phyloP scores from a whole-genome alignment of 2,797 vertebrate genomes.

The Miichthys miiuy region DNA sequence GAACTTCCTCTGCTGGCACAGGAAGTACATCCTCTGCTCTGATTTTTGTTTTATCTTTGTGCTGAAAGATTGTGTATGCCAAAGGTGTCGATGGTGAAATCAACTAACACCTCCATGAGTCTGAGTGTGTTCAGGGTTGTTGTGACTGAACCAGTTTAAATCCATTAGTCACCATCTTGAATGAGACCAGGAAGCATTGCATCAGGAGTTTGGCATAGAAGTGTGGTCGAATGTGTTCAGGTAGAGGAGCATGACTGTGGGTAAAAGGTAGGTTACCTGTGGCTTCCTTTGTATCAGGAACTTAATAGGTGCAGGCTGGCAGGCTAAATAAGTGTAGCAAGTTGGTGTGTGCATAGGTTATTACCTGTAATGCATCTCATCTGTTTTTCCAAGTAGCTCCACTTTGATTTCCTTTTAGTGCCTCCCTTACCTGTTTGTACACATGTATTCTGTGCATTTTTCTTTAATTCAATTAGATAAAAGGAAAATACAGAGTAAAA shows the following conservation, averaged over 20 bases:
- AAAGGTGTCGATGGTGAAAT: neutral
- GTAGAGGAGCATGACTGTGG: no score
- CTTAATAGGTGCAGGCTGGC: neutral
- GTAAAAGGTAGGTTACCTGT: neutral
- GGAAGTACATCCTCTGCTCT: neutral
- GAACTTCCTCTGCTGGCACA: neutral
- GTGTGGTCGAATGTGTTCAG: neutral
- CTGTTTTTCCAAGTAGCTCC: neutral
- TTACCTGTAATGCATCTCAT: conserved; percentile 7
- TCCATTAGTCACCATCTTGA: neutral
- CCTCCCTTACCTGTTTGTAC: neutral
- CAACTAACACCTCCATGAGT: neutral
- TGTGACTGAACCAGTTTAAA: neutral
- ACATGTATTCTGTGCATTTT: neutral
- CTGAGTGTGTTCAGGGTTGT: neutral
- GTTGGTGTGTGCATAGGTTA: neutral
- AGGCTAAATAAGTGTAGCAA: neutral
- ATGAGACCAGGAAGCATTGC: neutral
- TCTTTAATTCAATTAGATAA: neutral
- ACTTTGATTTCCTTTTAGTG: neutral
- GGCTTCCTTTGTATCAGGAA: neutral
- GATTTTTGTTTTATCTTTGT: neutral
- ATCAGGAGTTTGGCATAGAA: neutral
- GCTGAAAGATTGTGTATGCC: neutral
- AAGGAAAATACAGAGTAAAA: neutral